Percentiles rank a stretch among this genome's conserved stretches.
Evolutionary conservation across 2,797 vertebrate genomes (phyloP).

Genomic region (Lates japonicus): DNA sequence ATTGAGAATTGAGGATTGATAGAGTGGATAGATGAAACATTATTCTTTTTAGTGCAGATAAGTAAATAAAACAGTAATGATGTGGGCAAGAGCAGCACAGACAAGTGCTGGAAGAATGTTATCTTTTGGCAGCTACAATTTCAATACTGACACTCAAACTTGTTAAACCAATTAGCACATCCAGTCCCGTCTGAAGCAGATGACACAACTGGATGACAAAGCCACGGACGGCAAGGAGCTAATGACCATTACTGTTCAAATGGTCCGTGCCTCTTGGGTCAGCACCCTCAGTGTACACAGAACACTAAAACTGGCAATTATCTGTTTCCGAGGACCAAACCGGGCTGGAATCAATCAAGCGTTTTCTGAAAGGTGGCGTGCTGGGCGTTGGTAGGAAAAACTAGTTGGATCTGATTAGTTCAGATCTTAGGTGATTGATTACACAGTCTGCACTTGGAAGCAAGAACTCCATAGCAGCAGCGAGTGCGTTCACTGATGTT

Average conservation of each 20-base stretch:
- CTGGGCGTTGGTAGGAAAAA: not conserved
- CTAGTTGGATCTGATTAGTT: constrained; percentile 41
- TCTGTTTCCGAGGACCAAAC: constrained; percentile 49
- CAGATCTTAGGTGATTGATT: constrained; percentile 53
- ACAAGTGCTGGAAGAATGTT: constrained; percentile 3
- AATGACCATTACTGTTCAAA: constrained; percentile 57
- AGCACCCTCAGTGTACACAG: constrained; percentile 11
- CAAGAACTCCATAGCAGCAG: not conserved
- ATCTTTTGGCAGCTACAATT: constrained; percentile 54
- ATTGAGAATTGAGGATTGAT: not conserved
- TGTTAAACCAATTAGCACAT: constrained; percentile 69
- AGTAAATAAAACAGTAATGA: constrained; percentile 34
- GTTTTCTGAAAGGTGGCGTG: constrained; percentile 41
- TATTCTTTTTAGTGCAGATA: not conserved
- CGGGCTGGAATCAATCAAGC: constrained; percentile 48
- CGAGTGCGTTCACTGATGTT: constrained; percentile 8
- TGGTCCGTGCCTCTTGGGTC: constrained; percentile 36
- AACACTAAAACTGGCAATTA: constrained; percentile 63
- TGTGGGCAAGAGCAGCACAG: constrained; percentile 5
- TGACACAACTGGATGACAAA: constrained; percentile 45
- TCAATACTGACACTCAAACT: constrained; percentile 58
- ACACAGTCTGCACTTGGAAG: not conserved
- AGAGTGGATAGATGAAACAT: not conserved
- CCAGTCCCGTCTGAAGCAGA: constrained; percentile 39
- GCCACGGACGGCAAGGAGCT: constrained; percentile 38